Base-by-base conservation (phyloP, 2,797 vertebrate species). In the Gymnopithys bicolor region DNA sequence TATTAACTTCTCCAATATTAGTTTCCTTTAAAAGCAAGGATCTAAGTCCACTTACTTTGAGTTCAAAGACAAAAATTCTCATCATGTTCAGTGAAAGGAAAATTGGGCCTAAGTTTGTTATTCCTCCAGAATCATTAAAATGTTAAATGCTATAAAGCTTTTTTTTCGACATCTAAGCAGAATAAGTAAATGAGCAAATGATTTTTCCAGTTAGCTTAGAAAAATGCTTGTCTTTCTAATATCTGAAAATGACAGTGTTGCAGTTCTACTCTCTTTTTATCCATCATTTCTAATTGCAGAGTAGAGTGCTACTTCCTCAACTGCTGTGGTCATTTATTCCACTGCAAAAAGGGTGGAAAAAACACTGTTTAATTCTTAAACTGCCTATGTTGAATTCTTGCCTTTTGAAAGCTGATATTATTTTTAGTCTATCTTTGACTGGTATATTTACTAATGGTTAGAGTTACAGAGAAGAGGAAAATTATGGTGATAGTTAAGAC, bases 161-260 rank as follows among this genome's bases (percentile, higher is more conserved):
- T 89, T 70, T 69, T 71, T 90, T 78, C 87, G 58, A 87, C 73
- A 87, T 81, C 66, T 89, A 86, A 89, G 87, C 84, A 89, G 87
- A 94, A 78, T 62, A 80, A 83, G 53, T 71, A 83, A 66, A 87
- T 59, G 76, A 95, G 84, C 48, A 91, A 95, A 91, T 87, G 32
- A 78, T 81, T 93, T 94, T 94, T 88, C 53, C 69, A 87, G 73
- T 71, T 82, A 87, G 51, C 58, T 75, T 39, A 87, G 60, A 73
- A 92, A 93, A 94, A 76, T 32, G 46, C 87, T 91, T 83, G 79
- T 84, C 89, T 92, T 92, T 89, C 93, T 94, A 92, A 91, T 92
- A 91, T 84, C 66, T 69, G 63, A 85, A 95, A 88, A 87, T 76
- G 89, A 93, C 76, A 92, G 66, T 60, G 93, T 94, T 95, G 75